These are phyloP conservation scores for Dromas ardeola DNA, from an alignment of 2,113 vertebrate species.

Conservation along the genomic window DNA sequence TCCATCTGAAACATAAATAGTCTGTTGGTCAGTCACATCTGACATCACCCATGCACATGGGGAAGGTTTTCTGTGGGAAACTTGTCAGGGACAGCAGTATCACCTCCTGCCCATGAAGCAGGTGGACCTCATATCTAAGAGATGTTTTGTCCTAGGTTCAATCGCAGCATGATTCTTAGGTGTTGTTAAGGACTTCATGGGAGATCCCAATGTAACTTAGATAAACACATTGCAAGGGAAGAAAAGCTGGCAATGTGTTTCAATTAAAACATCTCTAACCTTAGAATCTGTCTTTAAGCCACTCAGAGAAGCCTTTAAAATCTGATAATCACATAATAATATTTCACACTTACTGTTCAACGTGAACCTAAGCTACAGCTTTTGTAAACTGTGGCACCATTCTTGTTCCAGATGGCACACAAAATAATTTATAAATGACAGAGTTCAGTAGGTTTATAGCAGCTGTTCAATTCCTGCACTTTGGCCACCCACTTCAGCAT, in stretches of 20 bases:
- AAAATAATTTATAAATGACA: slow-evolving; percentile 93
- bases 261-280: background rate
- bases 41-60: background rate
- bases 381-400: slow-evolving; percentile 41
- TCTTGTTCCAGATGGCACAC: slow-evolving; percentile 86
- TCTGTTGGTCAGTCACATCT: background rate
- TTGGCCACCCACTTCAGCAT: slow-evolving; percentile 75
- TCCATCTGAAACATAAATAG: background rate
- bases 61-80: background rate
- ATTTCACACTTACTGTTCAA: slow-evolving; percentile 10
- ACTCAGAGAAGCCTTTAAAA: slow-evolving; percentile 18
- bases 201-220: background rate
- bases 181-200: background rate
- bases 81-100: background rate
- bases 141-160: background rate
- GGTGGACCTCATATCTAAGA: background rate
- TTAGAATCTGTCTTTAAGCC: background rate
- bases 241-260: background rate
- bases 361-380: slow-evolving; percentile 12
- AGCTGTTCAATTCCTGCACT: slow-evolving; percentile 82
- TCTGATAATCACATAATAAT: slow-evolving; percentile 24
- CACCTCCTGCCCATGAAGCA: background rate
- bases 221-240: background rate
- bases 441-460: slow-evolving; percentile 85
- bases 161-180: background rate